Conservation (phyloP, 2,888 invertebrate genomes). For the Gnatocerus cornutus region DNA sequence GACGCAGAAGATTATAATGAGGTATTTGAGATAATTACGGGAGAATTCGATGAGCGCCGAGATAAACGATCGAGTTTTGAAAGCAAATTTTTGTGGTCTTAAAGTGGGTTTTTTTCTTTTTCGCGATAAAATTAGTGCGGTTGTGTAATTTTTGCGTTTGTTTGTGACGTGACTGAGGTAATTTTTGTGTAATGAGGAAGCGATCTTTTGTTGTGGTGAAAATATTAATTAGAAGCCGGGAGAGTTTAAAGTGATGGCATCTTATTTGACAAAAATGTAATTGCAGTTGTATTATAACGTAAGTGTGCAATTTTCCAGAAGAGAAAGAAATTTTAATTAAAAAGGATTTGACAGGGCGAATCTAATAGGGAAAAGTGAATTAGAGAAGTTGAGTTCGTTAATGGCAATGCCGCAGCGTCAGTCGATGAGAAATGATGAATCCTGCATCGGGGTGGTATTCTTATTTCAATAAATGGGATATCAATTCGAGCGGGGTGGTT, state of each 20-base stretch:
- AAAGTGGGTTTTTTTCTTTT: neutral
- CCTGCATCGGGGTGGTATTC: slow-evolving; percentile 37
- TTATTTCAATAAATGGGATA: slow-evolving; percentile 48
- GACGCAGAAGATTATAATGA: slow-evolving; percentile 33
- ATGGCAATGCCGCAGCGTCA: slow-evolving; percentile 46
- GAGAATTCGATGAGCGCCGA: slow-evolving; percentile 5
- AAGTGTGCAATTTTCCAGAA: slow-evolving; percentile 45
- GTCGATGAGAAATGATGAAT: slow-evolving; percentile 45
- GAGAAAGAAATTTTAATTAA: slow-evolving; percentile 51
- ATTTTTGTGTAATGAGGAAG: slow-evolving; percentile 33
- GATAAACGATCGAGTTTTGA: slow-evolving; percentile 7
- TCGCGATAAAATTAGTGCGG: slow-evolving; percentile 5
- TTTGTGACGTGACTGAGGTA: slow-evolving; percentile 35
- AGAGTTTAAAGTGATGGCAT: slow-evolving; percentile 44
- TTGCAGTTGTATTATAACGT: slow-evolving; percentile 46
- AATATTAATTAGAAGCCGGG: slow-evolving; percentile 45
- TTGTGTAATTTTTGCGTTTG: slow-evolving; percentile 31
- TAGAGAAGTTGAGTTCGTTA: slow-evolving; percentile 48
- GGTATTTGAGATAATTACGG: slow-evolving; percentile 26
- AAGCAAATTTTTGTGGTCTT: slow-evolving; percentile 9
- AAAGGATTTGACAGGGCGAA: slow-evolving; percentile 48
- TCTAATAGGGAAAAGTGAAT: slow-evolving; percentile 49
- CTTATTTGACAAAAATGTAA: slow-evolving; percentile 48
- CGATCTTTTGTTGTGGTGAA: slow-evolving; percentile 34
- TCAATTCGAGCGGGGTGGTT: slow-evolving; percentile 30